Evolutionary conservation across 2,888 invertebrate genomes (phyloP).

Genomic region (Zaprionus bogoriensis): DNA sequence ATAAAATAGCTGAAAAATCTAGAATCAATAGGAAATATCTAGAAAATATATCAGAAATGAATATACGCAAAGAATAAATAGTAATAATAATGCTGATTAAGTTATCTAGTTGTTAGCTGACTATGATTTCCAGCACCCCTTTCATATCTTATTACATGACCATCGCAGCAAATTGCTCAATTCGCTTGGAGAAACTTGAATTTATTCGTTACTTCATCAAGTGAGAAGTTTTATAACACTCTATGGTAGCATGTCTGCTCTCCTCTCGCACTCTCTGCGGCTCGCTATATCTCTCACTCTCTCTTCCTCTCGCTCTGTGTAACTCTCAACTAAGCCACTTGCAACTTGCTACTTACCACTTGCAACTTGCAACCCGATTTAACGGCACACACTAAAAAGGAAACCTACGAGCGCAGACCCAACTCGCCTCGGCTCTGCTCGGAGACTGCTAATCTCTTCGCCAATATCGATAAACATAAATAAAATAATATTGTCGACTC

Average conservation of each 20-base stretch:
- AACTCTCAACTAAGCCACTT: not conserved
- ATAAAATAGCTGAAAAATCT: too few relatives aligned
- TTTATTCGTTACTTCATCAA: not conserved
- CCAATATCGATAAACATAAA: conserved; percentile 77
- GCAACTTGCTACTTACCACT: conserved; percentile 15
- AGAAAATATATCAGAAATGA: too few relatives aligned
- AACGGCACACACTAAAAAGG: conserved; percentile 63
- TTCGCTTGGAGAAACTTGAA: not conserved
- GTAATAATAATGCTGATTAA: too few relatives aligned
- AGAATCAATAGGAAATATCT: too few relatives aligned
- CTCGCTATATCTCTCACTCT: not conserved
- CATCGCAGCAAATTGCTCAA: not conserved
- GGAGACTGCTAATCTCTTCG: conserved; percentile 62
- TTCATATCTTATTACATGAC: not conserved
- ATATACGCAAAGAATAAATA: too few relatives aligned
- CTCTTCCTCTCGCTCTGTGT: not conserved
- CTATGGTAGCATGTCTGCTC: not conserved
- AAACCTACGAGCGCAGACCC: conserved; percentile 69
- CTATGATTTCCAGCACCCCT: not conserved
- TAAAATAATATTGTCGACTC: conserved; percentile 69
- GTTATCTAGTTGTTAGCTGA: too few relatives aligned
- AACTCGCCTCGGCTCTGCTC: conserved; percentile 15
- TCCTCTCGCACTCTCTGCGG: too few relatives aligned
- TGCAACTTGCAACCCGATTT: conserved; percentile 46
- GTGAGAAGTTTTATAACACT: not conserved